Percentiles rank a stretch among this genome's conserved stretches.
Evolutionary conservation across 2,888 invertebrate genomes (phyloP).

Genomic region (Xanthia togata): DNA sequence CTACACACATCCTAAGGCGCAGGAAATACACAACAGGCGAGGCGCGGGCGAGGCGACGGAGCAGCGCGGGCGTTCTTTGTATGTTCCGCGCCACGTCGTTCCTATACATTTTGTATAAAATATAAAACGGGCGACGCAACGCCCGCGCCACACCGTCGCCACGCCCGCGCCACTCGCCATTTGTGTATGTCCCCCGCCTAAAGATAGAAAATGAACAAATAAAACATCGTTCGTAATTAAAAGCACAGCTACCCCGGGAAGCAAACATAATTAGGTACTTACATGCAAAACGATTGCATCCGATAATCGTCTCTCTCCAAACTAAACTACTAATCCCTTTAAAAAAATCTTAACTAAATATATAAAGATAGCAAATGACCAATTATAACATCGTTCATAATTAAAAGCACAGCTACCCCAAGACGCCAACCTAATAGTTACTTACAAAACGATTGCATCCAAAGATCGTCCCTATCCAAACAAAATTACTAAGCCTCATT

Average conservation of each 20-base stretch:
- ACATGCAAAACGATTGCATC: not conserved
- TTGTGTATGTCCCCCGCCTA: no score
- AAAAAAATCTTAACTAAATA: not conserved
- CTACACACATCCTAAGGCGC: not conserved
- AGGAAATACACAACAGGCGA: no score
- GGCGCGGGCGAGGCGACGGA: no score
- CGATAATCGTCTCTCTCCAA: not conserved
- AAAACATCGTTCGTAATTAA: not conserved
- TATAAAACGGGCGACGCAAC: no score
- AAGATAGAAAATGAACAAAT: not conserved
- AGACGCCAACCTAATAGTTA: not conserved
- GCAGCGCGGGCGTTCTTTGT: no score
- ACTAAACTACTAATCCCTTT: not conserved
- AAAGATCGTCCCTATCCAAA: not conserved
- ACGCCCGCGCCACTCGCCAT: no score
- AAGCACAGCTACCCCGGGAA: not conserved
- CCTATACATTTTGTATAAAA: no score
- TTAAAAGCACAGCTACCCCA: constrained; percentile 18
- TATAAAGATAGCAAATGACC: not conserved
- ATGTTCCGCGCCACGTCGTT: no score
- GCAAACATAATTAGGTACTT: not conserved
- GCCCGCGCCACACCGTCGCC: no score
- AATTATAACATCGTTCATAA: not conserved
- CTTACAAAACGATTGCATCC: not conserved
- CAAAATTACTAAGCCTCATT: not conserved